A percentile compares a stretch with the other conserved stretches of the same genome.
Evolutionary conservation across 2,888 invertebrate genomes (phyloP).

Genomic region (Drymonia ruficornis): DNA sequence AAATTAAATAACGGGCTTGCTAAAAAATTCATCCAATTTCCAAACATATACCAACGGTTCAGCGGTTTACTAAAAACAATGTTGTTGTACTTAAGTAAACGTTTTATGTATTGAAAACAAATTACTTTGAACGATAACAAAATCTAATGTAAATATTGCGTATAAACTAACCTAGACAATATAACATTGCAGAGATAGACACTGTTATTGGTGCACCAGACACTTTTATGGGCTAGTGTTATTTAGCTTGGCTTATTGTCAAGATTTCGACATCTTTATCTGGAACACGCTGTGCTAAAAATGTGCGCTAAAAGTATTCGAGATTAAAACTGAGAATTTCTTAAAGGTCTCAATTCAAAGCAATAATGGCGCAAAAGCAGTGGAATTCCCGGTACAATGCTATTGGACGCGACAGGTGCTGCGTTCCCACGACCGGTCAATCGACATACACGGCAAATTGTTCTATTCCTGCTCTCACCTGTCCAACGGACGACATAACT

Average conservation of each 20-base stretch:
- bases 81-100: not conserved
- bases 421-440: conserved; percentile 63
- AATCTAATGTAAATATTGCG: conserved; percentile 11
- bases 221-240: conserved; percentile 23
- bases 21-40: conserved; percentile 16
- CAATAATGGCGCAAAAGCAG: conserved; percentile 39
- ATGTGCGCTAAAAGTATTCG: not conserved
- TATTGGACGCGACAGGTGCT: conserved; percentile 65
- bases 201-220: conserved; percentile 20
- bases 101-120: not conserved
- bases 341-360: conserved; percentile 27
- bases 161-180: conserved; percentile 1
- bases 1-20: conserved; percentile 20
- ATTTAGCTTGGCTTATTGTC: conserved; percentile 28
- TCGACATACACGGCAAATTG: conserved; percentile 61
- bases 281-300: conserved; percentile 7
- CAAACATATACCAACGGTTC: conserved; percentile 13
- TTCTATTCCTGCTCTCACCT: conserved; percentile 68
- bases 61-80: conserved; percentile 17
- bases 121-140: not conserved
- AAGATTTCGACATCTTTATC: conserved; percentile 24
- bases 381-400: conserved; percentile 43
- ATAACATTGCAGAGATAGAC: conserved; percentile 9
- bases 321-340: conserved; percentile 3
- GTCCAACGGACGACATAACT: conserved; percentile 46